phyloP scores from a whole-genome alignment of 1,140 invertebrate genomes.

The Probaryconus sp. region DNA sequence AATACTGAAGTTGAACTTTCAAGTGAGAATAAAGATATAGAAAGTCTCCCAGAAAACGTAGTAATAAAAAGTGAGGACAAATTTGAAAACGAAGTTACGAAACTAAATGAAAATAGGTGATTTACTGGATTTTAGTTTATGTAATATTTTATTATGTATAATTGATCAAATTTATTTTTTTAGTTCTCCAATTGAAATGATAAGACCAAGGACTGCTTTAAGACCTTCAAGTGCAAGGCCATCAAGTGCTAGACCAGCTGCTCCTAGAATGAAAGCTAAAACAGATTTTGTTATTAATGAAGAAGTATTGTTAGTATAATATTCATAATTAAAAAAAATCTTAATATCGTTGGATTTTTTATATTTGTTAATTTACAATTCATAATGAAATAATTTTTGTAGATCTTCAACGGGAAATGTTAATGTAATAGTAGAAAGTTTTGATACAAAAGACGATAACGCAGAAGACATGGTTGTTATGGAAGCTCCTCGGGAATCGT shows the following conservation, averaged over 20 bases:
- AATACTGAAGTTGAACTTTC: not conserved
- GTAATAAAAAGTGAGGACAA: conserved; percentile 4
- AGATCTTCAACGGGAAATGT: conserved; percentile 74
- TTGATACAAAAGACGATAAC: conserved; percentile 76
- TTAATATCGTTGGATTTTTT: no score
- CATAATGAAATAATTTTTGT: conserved; percentile 35
- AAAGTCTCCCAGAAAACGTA: not conserved
- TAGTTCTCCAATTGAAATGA: conserved; percentile 45
- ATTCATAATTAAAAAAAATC: not conserved
- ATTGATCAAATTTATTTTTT: conserved; percentile 12
- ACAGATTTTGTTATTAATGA: conserved; percentile 76
- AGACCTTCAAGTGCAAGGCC: conserved; percentile 85
- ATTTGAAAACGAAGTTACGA: conserved; percentile 4
- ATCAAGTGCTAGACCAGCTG: conserved; percentile 87
- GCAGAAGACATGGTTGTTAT: conserved; percentile 79
- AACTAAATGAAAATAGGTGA: conserved; percentile 25
- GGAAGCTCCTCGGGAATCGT: conserved; percentile 68
- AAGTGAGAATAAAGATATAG: conserved; percentile 28
- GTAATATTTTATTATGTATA: not conserved
- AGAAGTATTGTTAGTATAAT: conserved; percentile 65
- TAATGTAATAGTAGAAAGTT: conserved; percentile 85
- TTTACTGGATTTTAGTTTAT: not conserved
- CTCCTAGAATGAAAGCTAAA: conserved; percentile 82
- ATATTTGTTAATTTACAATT: no score
- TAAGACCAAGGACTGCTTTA: conserved; percentile 78